Evolutionary conservation across 2,888 invertebrate species (phyloP), one percentile per base, ranked within the genome.

Genomic region (Catonia carolina): DNA sequence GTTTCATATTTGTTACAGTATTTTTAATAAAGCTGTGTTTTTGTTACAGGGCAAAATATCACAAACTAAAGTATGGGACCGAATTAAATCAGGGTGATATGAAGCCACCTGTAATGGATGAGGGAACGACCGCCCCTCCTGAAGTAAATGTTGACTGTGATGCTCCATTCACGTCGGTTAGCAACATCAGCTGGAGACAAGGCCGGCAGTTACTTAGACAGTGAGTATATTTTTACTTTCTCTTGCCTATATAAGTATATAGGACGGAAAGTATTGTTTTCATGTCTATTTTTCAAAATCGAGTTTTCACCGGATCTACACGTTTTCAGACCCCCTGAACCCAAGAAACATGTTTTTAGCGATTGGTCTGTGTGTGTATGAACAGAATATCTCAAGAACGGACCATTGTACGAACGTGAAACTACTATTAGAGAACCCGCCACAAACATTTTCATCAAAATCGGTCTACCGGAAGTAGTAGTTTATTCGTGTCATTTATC

Each of bases 171-270:
- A 82, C 83, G 64, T 79, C 89, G n/a, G 86, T 87, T 53, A 87
- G 89, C 70, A 89, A 90, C 70, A 88, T 91, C 61, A 91, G 91
- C 68, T 98, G 96, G 95, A 85, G 91, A 70, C 94, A 97, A 76
- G 97, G 97, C 53, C 82, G 97, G 63, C 95, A 96, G 76, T 83
- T 98, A 71, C 82, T 99, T 66, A 85, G 96, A 76, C 96, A 98
- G 84, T 98, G 86, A 80, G 80, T 75, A 14, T 41, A 27, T 27
- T 27, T 27, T 6, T 27, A 27, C 4, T 27, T 27, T 8, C 8
- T 6, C 27, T 27, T 27, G 27, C 27, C n/a, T n/a, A n/a, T n/a
- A n/a, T n/a, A n/a, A n/a, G n/a, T n/a, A n/a, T n/a, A n/a, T n/a
- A n/a, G n/a, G n/a, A n/a, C n/a, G n/a, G n/a, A n/a, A n/a, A n/a